A percentile compares a stretch with the other conserved stretches of the same genome.
phyloP scores from a whole-genome alignment of 2,113 vertebrate species.

The Pollimyrus isidori region DNA sequence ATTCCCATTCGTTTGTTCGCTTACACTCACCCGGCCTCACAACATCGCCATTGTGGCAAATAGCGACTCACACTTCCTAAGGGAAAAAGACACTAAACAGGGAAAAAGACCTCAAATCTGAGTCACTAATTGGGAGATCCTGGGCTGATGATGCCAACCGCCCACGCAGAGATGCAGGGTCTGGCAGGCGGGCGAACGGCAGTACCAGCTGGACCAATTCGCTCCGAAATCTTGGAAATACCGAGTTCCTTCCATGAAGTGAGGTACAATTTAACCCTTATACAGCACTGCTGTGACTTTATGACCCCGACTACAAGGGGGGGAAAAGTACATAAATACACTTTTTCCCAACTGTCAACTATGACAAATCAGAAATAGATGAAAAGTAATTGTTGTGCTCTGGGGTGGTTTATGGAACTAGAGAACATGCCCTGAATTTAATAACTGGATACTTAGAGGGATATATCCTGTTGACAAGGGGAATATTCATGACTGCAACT shows the following conservation, averaged over 20 bases:
- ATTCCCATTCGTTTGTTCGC: too few species aligned
- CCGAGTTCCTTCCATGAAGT: not conserved
- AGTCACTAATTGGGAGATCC: not conserved
- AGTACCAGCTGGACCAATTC: not conserved
- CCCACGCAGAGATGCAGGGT: not conserved
- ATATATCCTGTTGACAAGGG: not conserved
- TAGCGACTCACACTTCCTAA: not conserved
- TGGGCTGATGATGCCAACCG: not conserved
- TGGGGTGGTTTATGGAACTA: not conserved
- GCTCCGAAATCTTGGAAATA: not conserved
- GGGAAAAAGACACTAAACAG: not conserved
- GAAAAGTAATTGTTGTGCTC: constrained; percentile 1
- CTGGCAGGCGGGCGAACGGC: not conserved
- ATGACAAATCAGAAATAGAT: not conserved
- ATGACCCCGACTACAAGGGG: not conserved
- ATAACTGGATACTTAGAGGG: not conserved
- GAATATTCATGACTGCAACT: not conserved
- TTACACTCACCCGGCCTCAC: too few species aligned
- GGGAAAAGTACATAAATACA: not conserved
- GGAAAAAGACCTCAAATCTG: not conserved
- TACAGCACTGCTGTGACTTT: not conserved
- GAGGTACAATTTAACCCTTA: not conserved
- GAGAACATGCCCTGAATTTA: not conserved
- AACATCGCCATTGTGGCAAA: not conserved
- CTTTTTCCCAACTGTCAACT: not conserved